Conservation (phyloP, 2,888 invertebrate genomes). For the Ichneumon xanthorius region DNA sequence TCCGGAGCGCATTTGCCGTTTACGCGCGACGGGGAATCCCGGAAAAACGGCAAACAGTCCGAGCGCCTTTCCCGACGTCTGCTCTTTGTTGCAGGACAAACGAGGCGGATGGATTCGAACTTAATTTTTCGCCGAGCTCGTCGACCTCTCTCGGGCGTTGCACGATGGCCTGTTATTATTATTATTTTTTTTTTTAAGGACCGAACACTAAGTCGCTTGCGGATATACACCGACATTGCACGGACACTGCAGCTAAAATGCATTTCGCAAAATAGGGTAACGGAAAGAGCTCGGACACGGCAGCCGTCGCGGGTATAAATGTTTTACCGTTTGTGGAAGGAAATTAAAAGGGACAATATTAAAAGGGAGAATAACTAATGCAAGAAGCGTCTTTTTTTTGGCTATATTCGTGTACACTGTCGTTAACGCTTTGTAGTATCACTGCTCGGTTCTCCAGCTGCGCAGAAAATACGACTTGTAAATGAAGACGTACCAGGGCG, state of each 20-base stretch:
- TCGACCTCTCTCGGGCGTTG: background rate
- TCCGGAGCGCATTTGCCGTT: slow-evolving; percentile 1
- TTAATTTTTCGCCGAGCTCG: slow-evolving; percentile 3
- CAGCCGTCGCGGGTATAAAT: background rate
- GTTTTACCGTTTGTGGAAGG: background rate
- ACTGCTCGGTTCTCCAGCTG: too few species aligned
- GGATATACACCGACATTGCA: background rate
- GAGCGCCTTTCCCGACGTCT: background rate
- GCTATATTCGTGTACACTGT: too few species aligned
- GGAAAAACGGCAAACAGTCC: slow-evolving; percentile 24
- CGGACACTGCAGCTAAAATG: background rate
- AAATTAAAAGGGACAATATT: background rate
- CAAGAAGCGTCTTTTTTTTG: background rate
- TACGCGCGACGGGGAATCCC: slow-evolving; percentile 15
- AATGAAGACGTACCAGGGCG: slow-evolving; percentile 12
- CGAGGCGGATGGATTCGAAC: slow-evolving; percentile 20
- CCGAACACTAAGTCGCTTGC: background rate
- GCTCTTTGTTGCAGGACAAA: slow-evolving; percentile 4
- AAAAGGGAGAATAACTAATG: background rate
- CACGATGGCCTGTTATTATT: background rate
- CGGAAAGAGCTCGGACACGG: background rate
- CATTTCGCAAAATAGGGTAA: background rate
- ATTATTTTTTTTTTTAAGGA: background rate
- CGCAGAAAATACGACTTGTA: background rate
- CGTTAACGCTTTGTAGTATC: too few species aligned